Base-by-base conservation (phyloP, 2,113 vertebrate species). In the Nothocercus nigrocapillus region DNA sequence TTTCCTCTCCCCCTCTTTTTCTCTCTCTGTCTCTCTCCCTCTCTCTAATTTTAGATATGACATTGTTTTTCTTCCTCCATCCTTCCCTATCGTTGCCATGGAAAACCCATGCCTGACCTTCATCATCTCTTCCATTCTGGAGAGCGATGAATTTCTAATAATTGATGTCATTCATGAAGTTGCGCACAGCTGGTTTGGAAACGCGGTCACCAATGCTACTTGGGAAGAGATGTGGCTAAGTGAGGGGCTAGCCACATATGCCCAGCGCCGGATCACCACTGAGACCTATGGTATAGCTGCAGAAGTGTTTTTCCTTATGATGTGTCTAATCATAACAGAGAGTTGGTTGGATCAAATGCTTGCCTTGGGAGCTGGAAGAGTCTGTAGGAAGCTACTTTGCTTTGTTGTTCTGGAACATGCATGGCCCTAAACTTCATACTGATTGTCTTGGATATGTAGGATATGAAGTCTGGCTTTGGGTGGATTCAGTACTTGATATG, bases 141-240 rank as follows among this genome's bases (percentile, higher is more conserved):
- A 99, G 96, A 99, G 99, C 22, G 98, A 99, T 28, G 99, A 99
- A 96, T 99, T 99, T 96, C 98, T 99, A 83, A 98, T 99, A 53
- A 99, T 99, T 9, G 99, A 99, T 0, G 98, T 99, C 90, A 98
- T 99, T 90, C 99, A 99, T 0, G 99, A 99, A 94, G 99, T 99
- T 45, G 98, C 99, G 4, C 99, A 99, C 96, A 99, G 99, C 98
- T 99, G 99, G 99, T 99, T 99, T 11, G 99, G 99, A 42, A 99
- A 99, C 0, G 99, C 99, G 0, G 99, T 99, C 97, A 99, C 99
- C 97, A 99, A 99, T 0, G 99, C 99, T 94, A 99, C 98, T 0
- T 99, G 99, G 99, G 99, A 99, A 96, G 99, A 99, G 98, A 99
- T 99, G 99, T 99, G 99, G 99, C 98, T 99, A 96, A 99, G 99